A percentile compares a stretch with the other conserved stretches of the same genome.
Conservation (phyloP, 2,888 invertebrate genomes). For the Frankliniella fusca region DNA sequence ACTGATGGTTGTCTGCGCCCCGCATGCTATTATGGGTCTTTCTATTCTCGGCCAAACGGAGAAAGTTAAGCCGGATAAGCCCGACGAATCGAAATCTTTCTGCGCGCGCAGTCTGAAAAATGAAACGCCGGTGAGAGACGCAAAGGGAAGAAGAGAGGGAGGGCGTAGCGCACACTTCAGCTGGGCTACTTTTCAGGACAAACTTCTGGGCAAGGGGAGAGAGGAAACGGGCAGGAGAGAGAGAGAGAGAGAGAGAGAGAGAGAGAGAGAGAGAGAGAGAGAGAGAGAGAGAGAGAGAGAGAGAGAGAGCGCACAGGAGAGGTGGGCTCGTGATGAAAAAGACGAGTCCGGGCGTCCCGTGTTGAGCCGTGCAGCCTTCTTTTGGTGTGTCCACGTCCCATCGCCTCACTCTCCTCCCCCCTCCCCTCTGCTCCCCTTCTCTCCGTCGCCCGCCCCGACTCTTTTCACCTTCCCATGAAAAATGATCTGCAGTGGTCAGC, state of each 20-base stretch:
- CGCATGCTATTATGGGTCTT: too few species aligned
- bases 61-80: too few species aligned
- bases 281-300: not conserved
- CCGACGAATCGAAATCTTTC: too few species aligned
- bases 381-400: not conserved
- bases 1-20: too few species aligned
- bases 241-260: not conserved
- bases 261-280: not conserved
- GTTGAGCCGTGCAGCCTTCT: not conserved
- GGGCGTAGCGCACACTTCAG: too few species aligned
- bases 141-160: too few species aligned
- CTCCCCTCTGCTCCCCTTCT: not conserved
- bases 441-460: not conserved
- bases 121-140: too few species aligned
- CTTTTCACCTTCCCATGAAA: not conserved
- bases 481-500: slow-evolving; percentile 3
- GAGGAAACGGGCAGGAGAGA: not conserved
- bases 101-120: too few species aligned
- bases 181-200: too few species aligned
- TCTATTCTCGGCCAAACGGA: too few species aligned
- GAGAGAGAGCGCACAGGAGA: not conserved
- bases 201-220: not conserved
- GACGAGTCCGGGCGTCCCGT: too few species aligned
- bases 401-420: not conserved
- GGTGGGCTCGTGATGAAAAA: not conserved